These are phyloP conservation scores for Aleadryas rufinucha DNA, from an alignment of 2,113 vertebrate species.

Conservation along the genomic window DNA sequence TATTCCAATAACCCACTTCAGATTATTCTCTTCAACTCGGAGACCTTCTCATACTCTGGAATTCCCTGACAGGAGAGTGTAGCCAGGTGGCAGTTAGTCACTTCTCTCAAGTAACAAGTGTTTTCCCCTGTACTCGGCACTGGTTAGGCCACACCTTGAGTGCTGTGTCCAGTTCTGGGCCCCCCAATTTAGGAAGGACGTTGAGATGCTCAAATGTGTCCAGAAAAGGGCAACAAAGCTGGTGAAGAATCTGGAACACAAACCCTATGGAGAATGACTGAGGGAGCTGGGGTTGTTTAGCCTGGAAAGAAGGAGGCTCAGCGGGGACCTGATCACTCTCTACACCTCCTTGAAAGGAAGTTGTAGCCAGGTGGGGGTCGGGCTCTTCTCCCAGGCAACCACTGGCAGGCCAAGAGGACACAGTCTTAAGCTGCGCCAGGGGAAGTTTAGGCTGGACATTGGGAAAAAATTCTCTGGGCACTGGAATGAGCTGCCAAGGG, in stretches of 20 bases:
- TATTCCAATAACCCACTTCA: background rate
- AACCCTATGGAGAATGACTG: background rate
- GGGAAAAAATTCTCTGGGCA: background rate
- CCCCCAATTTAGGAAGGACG: background rate
- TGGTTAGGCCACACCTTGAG: background rate
- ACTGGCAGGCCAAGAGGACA: background rate
- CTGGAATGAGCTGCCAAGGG: background rate
- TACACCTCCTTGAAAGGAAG: background rate
- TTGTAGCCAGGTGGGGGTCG: accelerated
- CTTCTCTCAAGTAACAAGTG: background rate
- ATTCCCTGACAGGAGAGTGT: background rate
- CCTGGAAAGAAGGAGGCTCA: background rate
- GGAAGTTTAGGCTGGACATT: background rate
- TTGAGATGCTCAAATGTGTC: background rate
- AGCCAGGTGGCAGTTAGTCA: background rate
- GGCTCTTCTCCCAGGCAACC: background rate
- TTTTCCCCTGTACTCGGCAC: background rate
- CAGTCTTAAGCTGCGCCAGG: background rate
- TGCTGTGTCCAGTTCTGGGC: background rate
- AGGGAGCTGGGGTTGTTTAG: background rate
- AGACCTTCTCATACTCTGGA: background rate
- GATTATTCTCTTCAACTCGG: background rate
- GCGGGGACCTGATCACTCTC: background rate
- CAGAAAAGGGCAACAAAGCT: background rate
- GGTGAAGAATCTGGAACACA: background rate